Percentiles rank a stretch among this genome's conserved stretches.
Evolutionary conservation across 2,113 vertebrate species (phyloP).

Genomic region (Thermophis baileyi): DNA sequence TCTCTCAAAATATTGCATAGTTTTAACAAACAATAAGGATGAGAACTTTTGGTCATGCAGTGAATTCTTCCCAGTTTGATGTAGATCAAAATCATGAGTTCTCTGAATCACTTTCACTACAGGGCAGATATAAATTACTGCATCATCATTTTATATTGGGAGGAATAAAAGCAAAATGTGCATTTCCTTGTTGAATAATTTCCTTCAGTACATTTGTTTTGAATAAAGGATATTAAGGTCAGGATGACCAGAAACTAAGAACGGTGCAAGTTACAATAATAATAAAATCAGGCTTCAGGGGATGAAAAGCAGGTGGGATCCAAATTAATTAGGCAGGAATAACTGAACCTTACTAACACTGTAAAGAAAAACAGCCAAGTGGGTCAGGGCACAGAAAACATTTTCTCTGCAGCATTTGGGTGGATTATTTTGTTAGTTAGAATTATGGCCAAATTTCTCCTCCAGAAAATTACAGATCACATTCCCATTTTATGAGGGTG

Average conservation of each 20-base stretch:
- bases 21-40: neutral
- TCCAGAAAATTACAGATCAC: slow-evolving; percentile 33
- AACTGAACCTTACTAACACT: slow-evolving; percentile 37
- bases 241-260: slow-evolving; percentile 40
- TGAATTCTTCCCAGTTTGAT: neutral
- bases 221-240: slow-evolving; percentile 22
- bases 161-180: slow-evolving; percentile 39
- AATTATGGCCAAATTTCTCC: slow-evolving; percentile 24
- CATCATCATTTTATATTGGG: slow-evolving; percentile 11
- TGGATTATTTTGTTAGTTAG: slow-evolving; percentile 50
- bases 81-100: neutral
- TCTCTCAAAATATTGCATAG: neutral
- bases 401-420: slow-evolving; percentile 40
- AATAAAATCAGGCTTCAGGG: slow-evolving; percentile 28
- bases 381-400: slow-evolving; percentile 45
- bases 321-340: slow-evolving; percentile 55
- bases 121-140: slow-evolving; percentile 36
- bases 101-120: neutral
- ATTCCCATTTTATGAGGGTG: slow-evolving; percentile 12
- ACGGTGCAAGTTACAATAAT: slow-evolving; percentile 39
- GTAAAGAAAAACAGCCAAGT: slow-evolving; percentile 6
- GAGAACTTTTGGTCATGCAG: neutral
- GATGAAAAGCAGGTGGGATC: neutral
- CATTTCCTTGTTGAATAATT: slow-evolving; percentile 32
- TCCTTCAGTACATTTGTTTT: slow-evolving; percentile 27